phyloP scores from a whole-genome alignment of 2,113 vertebrate genomes.

The Zosterops borbonicus region DNA sequence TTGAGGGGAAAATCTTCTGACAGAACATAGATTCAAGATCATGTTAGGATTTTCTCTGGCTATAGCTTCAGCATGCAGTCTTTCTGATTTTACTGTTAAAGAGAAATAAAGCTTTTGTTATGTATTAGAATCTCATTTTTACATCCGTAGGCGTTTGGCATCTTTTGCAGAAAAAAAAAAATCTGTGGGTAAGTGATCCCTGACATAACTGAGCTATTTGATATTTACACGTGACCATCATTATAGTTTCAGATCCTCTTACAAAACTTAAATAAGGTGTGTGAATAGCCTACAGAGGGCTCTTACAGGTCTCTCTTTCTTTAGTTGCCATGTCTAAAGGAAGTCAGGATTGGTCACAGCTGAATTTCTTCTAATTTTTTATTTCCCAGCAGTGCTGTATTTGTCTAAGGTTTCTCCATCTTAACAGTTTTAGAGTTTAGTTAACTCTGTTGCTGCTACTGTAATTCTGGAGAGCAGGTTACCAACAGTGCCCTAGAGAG shows the following conservation, averaged over 20 bases:
- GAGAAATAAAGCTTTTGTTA: background rate
- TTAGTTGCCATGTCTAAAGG: background rate
- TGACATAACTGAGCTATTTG: background rate
- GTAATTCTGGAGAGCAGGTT: background rate
- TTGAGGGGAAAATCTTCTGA: background rate
- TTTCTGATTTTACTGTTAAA: background rate
- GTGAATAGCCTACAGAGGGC: slow-evolving; percentile 32
- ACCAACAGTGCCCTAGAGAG: background rate
- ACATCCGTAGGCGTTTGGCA: background rate
- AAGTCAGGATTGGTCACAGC: slow-evolving; percentile 16
- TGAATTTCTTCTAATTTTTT: slow-evolving; percentile 25
- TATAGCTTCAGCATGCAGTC: background rate
- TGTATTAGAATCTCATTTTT: background rate
- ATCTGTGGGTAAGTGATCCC: background rate
- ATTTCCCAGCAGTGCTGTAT: slow-evolving; percentile 42
- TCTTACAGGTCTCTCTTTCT: background rate
- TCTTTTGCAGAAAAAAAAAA: background rate
- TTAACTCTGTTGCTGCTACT: background rate
- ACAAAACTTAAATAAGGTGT: slow-evolving; percentile 45
- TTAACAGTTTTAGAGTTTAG: background rate
- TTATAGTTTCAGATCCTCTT: slow-evolving; percentile 26
- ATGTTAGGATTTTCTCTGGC: background rate
- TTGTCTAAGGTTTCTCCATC: background rate
- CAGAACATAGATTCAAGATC: background rate
- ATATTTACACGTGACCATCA: background rate